phyloP scores from a whole-genome alignment of 2,113 vertebrate genomes.

The Colaptes auratus region DNA sequence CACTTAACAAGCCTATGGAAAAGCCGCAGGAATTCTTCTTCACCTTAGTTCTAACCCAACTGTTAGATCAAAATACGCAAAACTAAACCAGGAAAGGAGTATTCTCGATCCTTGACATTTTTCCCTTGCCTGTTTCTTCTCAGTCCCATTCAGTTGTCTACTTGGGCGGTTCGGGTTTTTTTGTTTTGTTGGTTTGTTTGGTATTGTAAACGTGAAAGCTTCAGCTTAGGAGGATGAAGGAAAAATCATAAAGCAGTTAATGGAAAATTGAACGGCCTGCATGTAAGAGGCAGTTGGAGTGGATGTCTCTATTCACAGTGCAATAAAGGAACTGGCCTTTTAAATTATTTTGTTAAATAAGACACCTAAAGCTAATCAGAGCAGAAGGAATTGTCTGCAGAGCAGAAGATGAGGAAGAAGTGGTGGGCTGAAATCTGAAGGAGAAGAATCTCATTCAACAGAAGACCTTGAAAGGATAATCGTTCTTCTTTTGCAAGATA shows the following conservation, averaged over 20 bases:
- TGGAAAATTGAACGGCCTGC: background rate
- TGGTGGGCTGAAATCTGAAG: background rate
- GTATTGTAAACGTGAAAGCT: background rate
- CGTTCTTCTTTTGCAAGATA: background rate
- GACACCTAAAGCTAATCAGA: conserved; percentile 38
- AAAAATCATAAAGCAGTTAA: background rate
- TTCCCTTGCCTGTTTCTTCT: background rate
- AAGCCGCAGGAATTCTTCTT: background rate
- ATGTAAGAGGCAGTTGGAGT: background rate
- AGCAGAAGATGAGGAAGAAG: background rate
- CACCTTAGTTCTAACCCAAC: background rate
- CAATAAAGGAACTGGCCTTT: background rate
- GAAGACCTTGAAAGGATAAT: background rate
- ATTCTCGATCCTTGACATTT: background rate
- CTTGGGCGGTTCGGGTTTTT: background rate
- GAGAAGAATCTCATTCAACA: background rate
- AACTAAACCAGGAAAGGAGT: background rate
- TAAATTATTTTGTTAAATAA: conserved; percentile 9
- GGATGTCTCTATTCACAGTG: background rate
- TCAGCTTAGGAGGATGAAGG: background rate
- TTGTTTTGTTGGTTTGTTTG: background rate
- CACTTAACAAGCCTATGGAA: background rate
- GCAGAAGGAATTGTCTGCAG: background rate
- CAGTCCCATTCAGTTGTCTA: background rate
- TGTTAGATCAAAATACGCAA: background rate